A percentile compares a stretch with the other conserved stretches of the same genome.
phyloP scores from a whole-genome alignment of 2,888 invertebrate genomes.

The Drosophila quinaria region DNA sequence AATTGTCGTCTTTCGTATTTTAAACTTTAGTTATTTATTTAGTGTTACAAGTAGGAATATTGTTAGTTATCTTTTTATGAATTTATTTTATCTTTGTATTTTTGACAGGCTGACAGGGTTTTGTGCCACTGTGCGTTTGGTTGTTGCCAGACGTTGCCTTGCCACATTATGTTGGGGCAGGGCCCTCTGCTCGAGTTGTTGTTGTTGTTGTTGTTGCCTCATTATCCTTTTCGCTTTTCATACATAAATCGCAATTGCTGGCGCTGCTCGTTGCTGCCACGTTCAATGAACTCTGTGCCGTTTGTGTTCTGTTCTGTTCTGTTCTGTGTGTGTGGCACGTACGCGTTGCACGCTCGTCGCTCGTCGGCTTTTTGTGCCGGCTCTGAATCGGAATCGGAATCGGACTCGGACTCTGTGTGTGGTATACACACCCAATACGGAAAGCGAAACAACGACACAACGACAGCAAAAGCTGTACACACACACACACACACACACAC shows the following conservation, averaged over 20 bases:
- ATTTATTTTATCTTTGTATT: too few species aligned
- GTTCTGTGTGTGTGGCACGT: conserved; percentile 27
- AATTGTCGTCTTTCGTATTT: too few species aligned
- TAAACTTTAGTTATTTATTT: too few species aligned
- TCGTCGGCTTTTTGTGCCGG: conserved; percentile 73
- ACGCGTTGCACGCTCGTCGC: conserved; percentile 58
- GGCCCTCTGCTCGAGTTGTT: conserved; percentile 48
- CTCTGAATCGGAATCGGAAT: too few species aligned
- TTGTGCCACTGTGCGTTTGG: not conserved
- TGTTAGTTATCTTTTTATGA: too few species aligned
- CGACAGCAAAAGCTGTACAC: conserved; percentile 63
- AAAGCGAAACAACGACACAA: conserved; percentile 82
- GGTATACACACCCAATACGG: conserved; percentile 84
- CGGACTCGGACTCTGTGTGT: too few species aligned
- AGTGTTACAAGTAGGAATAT: too few species aligned
- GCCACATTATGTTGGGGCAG: conserved; percentile 70
- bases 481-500: conserved; percentile 18
- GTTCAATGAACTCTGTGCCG: conserved; percentile 71
- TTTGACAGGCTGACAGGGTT: too few species aligned
- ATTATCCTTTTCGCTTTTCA: conserved; percentile 84
- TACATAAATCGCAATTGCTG: conserved; percentile 77
- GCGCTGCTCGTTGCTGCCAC: conserved; percentile 28
- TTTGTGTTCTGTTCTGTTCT: too few species aligned
- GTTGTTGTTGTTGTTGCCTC: conserved; percentile 48
- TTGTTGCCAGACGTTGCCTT: conserved; percentile 11